These are phyloP conservation scores for Xenotilapia longispinis DNA, from an alignment of 2,113 vertebrate species.

Conservation along the genomic window DNA sequence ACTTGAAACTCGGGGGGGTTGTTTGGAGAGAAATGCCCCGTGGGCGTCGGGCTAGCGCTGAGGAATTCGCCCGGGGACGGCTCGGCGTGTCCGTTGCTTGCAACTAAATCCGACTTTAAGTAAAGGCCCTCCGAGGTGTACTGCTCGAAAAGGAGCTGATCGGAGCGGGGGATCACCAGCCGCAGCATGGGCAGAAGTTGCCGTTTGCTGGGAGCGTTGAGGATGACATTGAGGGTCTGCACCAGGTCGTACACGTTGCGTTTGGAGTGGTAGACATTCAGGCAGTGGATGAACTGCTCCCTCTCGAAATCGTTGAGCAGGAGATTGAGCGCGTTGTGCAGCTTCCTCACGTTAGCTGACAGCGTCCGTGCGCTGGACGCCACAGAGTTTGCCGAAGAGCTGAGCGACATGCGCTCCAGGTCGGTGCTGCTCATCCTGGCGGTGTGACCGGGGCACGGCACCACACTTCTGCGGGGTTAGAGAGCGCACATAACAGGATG, in stretches of 20 bases:
- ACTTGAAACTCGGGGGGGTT: constrained; percentile 47
- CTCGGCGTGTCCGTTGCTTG: constrained; percentile 60
- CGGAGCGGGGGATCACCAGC: constrained; percentile 90
- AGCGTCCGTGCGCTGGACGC: constrained; percentile 80
- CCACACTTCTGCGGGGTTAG: constrained; percentile 36
- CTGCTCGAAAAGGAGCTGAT: constrained; percentile 95
- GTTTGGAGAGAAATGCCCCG: constrained; percentile 33
- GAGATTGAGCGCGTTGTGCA: constrained; percentile 89
- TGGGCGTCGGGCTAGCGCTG: constrained; percentile 44
- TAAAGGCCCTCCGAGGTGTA: constrained; percentile 94
- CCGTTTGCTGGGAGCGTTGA: constrained; percentile 85
- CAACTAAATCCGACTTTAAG: constrained; percentile 69
- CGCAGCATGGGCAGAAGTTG: constrained; percentile 93
- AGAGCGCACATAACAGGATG: constrained; percentile 7
- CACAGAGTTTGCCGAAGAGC: constrained; percentile 83
- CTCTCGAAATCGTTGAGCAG: constrained; percentile 88
- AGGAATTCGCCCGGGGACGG: constrained; percentile 48
- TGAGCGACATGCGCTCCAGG: constrained; percentile 83
- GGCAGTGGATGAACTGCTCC: constrained; percentile 94
- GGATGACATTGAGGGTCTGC: constrained; percentile 86
- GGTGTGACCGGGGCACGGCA: constrained; percentile 45
- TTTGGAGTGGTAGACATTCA: constrained; percentile 91
- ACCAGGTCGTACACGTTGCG: constrained; percentile 96
- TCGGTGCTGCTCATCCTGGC: constrained; percentile 81
- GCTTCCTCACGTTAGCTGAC: constrained; percentile 89